Evolutionary conservation across 2,888 invertebrate species (phyloP).

Genomic region (Rhorus exstirpatorius): DNA sequence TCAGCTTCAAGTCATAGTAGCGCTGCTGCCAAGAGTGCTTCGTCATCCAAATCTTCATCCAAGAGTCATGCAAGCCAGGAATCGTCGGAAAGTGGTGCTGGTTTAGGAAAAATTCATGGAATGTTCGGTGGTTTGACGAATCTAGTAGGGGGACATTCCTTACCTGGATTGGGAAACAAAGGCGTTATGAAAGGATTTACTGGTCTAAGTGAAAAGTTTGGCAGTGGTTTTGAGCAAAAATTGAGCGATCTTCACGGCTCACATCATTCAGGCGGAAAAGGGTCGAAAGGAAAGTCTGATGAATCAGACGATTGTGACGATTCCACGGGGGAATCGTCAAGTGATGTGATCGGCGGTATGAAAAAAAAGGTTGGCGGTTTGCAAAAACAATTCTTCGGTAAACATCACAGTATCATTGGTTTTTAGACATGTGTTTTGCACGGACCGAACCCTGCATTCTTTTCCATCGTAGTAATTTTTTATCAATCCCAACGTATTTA

Average conservation of each 20-base stretch:
- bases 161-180: too few relatives aligned
- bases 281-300: background rate
- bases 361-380: background rate
- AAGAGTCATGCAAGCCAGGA: background rate
- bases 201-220: background rate
- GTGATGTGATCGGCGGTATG: background rate
- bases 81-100: background rate
- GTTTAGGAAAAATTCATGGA: slow-evolving; percentile 8
- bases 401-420: background rate
- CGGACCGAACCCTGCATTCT: background rate
- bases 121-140: slow-evolving; percentile 1
- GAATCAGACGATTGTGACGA: background rate
- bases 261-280: background rate
- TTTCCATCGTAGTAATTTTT: background rate
- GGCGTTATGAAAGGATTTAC: background rate
- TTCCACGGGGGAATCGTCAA: background rate
- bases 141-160: slow-evolving; percentile 6
- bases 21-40: background rate
- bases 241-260: background rate
- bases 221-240: background rate
- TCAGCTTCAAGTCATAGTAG: slow-evolving; percentile 5
- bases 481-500: background rate
- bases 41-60: slow-evolving; percentile 7
- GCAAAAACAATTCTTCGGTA: background rate
- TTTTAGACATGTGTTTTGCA: background rate